A percentile compares a stretch with the other conserved stretches of the same genome.
These are phyloP conservation scores for Cynoglossus semilaevis DNA, from an alignment of 2,113 vertebrate genomes.

Conservation along the genomic window DNA sequence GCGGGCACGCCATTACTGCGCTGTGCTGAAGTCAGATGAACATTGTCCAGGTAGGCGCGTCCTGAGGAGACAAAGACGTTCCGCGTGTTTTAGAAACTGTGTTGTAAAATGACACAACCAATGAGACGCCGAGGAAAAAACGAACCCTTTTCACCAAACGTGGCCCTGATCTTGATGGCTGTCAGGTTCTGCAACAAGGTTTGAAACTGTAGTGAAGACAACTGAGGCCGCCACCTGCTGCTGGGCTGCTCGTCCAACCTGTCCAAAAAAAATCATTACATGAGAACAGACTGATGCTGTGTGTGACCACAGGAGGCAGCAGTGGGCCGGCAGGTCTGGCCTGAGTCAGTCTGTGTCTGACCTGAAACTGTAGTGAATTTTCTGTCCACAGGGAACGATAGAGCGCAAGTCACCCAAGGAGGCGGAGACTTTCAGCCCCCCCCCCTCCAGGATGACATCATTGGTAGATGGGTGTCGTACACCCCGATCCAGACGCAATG, in stretches of 20 bases:
- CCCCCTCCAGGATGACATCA: conserved; percentile 86
- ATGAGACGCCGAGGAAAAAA: too few relatives aligned
- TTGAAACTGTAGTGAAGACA: conserved; percentile 82
- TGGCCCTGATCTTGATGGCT: conserved; percentile 84
- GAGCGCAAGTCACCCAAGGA: conserved; percentile 79
- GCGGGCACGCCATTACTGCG: conserved; percentile 68
- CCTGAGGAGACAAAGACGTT: conserved; percentile 68
- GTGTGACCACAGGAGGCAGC: too few relatives aligned
- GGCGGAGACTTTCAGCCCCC: conserved; percentile 75
- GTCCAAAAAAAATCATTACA: conserved; percentile 1
- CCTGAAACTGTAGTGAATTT: conserved; percentile 85
- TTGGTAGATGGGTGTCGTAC: conserved; percentile 77
- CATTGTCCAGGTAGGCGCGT: conserved; percentile 86
- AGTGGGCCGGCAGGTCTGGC: too few relatives aligned
- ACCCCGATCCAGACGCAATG: conserved; percentile 85
- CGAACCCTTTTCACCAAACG: conserved; percentile 87
- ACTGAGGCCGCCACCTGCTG: conserved; percentile 85
- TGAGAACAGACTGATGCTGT: background rate
- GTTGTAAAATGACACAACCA: too few relatives aligned
- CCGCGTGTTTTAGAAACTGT: too few relatives aligned
- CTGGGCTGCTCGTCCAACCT: conserved; percentile 83
- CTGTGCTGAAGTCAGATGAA: conserved; percentile 81
- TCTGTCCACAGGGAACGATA: conserved; percentile 82
- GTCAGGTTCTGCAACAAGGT: conserved; percentile 87
- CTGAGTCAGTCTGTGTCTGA: conserved; percentile 47